A percentile compares a stretch with the other conserved stretches of the same genome.
phyloP scores from a whole-genome alignment of 2,113 vertebrate species.

The Calypte anna region DNA sequence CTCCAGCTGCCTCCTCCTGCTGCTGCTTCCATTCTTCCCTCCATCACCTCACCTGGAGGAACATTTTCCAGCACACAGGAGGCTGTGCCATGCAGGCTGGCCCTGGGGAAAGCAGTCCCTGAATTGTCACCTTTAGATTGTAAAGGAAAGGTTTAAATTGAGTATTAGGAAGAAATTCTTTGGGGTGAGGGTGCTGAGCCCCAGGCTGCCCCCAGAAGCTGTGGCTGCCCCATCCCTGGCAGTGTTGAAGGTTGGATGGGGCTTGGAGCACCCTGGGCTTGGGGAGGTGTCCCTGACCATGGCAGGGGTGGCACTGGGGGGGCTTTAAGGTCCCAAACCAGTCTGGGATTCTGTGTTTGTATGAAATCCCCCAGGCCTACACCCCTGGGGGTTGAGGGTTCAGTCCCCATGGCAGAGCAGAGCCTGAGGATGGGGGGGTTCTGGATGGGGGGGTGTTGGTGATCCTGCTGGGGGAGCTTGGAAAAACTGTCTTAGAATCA shows the following conservation, averaged over 20 bases:
- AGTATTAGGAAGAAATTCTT: too few relatives aligned
- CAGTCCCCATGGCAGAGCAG: fast-evolving
- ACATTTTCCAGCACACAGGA: fast-evolving
- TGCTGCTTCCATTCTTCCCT: fast-evolving
- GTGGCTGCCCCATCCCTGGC: too few relatives aligned
- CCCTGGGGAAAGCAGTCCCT: neutral
- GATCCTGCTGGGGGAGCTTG: neutral
- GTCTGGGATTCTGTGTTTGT: too few relatives aligned
- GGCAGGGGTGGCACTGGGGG: too few relatives aligned
- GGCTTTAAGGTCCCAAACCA: too few relatives aligned
- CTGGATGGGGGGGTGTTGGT: fast-evolving
- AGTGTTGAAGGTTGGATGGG: too few relatives aligned
- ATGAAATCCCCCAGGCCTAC: too few relatives aligned
- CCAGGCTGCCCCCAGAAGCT: too few relatives aligned
- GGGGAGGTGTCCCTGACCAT: too few relatives aligned
- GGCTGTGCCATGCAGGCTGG: neutral
- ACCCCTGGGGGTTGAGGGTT: fast-evolving
- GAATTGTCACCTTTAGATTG: fast-evolving
- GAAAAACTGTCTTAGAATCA: neutral
- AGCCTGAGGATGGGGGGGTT: neutral
- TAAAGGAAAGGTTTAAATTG: neutral
- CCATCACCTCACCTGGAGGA: fast-evolving
- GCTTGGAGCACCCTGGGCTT: too few relatives aligned
- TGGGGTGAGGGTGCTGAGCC: too few relatives aligned
- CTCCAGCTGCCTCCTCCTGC: fast-evolving